Evolutionary conservation across 30 jellyfish, hydroid and myxozoan genomes (phyloP).

Genomic region (Cassiopea andromeda): DNA sequence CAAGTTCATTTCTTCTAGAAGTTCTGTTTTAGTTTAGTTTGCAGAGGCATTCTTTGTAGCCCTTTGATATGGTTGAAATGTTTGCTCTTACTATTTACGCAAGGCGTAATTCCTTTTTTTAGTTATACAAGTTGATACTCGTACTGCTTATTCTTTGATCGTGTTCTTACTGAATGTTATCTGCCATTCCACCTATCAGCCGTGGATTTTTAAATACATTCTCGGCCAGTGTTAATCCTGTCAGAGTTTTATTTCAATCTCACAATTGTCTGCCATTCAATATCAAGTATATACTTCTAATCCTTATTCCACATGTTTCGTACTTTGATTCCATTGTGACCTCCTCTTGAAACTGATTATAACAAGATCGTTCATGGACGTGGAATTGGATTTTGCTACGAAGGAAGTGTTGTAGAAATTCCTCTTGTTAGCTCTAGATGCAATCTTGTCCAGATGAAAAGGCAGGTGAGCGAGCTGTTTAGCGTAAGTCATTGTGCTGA

Average conservation of each 20-base stretch:
- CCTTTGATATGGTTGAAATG: neutral
- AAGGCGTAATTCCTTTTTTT: neutral
- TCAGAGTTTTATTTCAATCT: slow-evolving; percentile 35
- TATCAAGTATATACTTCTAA: slow-evolving; percentile 40
- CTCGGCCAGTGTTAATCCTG: neutral
- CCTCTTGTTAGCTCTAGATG: neutral
- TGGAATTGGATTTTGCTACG: neutral
- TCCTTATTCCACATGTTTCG: slow-evolving; percentile 13
- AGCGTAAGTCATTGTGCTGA: neutral
- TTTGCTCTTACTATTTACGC: neutral
- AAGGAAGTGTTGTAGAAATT: neutral
- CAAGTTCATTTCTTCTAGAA: neutral
- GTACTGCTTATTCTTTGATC: neutral
- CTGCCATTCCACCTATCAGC: neutral
- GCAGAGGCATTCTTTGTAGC: neutral
- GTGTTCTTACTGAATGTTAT: neutral
- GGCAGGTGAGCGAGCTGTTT: neutral
- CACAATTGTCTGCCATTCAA: slow-evolving; percentile 15
- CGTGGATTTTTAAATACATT: neutral
- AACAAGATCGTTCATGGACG: slow-evolving; percentile 1
- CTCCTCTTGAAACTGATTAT: slow-evolving; percentile 4
- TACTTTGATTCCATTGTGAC: slow-evolving; percentile 44
- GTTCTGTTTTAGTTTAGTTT: neutral
- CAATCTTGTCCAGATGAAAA: neutral
- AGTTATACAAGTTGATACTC: neutral